These are phyloP conservation scores for Ammodytes marinus DNA, from an alignment of 2,113 vertebrate species.

Conservation along the genomic window DNA sequence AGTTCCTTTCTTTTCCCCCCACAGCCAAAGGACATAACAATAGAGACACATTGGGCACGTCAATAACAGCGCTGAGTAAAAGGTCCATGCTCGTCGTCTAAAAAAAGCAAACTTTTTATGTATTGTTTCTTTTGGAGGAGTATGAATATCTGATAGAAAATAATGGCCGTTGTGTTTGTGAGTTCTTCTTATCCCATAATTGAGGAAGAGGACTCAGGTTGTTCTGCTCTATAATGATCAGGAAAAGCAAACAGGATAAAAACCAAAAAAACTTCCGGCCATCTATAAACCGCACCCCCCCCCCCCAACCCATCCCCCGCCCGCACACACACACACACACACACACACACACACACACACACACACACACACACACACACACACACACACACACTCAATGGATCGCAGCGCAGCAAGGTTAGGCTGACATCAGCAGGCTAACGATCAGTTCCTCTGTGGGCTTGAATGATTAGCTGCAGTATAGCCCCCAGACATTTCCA, in stretches of 20 bases:
- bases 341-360: background rate
- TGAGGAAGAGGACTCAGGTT: background rate
- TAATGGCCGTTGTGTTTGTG: background rate
- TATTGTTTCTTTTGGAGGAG: background rate
- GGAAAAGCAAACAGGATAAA: conserved; percentile 10
- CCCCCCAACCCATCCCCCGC: background rate
- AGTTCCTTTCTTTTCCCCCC: background rate
- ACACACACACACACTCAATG: conserved; percentile 24
- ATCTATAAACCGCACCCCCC: background rate
- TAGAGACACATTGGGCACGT: conserved; percentile 3
- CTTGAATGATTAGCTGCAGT: conserved; percentile 82
- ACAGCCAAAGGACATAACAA: conserved; percentile 22
- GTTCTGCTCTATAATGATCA: conserved; percentile 18
- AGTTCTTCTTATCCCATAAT: background rate
- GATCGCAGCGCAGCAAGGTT: conserved; percentile 72
- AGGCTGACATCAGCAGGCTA: conserved; percentile 80
- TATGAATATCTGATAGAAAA: background rate
- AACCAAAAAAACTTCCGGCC: conserved; percentile 23
- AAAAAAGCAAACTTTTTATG: conserved; percentile 7
- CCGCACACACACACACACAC: background rate
- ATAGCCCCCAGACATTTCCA: conserved; percentile 82
- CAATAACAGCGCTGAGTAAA: background rate
- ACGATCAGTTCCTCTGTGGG: conserved; percentile 80
- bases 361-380: background rate
- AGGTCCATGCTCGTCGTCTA: background rate